Conservation (phyloP, 2,888 invertebrate genomes). For the Blastobasis lacticolella region DNA sequence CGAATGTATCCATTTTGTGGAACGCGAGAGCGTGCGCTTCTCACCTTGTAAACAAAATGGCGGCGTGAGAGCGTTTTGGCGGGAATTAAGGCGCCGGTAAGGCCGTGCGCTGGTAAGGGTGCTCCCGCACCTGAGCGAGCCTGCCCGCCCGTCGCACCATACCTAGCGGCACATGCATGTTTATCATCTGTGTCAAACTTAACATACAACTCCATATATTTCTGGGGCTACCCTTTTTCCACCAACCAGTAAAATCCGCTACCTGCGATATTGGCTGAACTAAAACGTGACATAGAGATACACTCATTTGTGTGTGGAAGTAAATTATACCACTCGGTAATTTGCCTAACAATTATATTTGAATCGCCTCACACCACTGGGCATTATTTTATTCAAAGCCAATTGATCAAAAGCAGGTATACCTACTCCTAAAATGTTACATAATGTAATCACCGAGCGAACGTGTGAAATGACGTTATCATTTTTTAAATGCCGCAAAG, state of each 20-base stretch:
- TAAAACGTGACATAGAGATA: neutral
- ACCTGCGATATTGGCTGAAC: too few relatives aligned
- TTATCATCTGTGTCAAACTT: slow-evolving; percentile 47
- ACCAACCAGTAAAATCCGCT: too few relatives aligned
- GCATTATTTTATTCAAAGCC: too few relatives aligned
- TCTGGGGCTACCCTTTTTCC: too few relatives aligned
- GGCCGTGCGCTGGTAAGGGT: slow-evolving; percentile 95
- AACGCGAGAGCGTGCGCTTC: slow-evolving; percentile 61
- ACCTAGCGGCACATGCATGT: slow-evolving; percentile 77
- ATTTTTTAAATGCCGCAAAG: slow-evolving; percentile 55
- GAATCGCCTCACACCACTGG: neutral
- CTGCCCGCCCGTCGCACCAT: slow-evolving; percentile 90
- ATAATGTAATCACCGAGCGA: too few relatives aligned
- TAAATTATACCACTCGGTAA: neutral
- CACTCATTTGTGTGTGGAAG: slow-evolving; percentile 12
- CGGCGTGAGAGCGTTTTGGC: slow-evolving; percentile 67
- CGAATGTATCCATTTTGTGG: slow-evolving; percentile 49
- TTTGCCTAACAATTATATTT: neutral
- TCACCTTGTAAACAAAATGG: slow-evolving; percentile 73
- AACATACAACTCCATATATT: too few relatives aligned
- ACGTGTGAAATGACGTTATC: slow-evolving; percentile 12
- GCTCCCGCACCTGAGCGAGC: slow-evolving; percentile 93
- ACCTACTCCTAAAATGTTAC: too few relatives aligned
- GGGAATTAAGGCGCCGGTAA: slow-evolving; percentile 82
- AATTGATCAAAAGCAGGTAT: too few relatives aligned